These are phyloP conservation scores for Sebastes hopkinsi DNA, from an alignment of 2,797 vertebrate genomes.

Conservation along the genomic window DNA sequence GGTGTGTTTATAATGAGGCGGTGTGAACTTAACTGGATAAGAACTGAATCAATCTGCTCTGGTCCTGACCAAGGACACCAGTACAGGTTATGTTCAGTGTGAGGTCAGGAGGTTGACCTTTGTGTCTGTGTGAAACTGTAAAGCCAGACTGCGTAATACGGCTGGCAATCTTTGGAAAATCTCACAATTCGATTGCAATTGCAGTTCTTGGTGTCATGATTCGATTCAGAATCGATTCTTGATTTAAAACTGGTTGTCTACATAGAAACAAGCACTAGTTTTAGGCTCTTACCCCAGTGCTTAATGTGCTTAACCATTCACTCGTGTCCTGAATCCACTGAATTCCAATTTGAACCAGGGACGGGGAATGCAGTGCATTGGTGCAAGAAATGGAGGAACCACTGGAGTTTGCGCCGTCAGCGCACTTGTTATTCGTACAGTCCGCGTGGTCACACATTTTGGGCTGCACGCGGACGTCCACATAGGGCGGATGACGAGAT, in stretches of 20 bases:
- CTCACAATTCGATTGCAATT: not conserved
- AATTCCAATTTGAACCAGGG: not conserved
- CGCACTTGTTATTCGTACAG: too few relatives aligned
- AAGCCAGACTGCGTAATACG: not conserved
- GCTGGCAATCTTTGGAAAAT: not conserved
- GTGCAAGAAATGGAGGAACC: not conserved
- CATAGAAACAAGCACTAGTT: not conserved
- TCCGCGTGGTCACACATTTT: not conserved
- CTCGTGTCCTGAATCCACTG: not conserved
- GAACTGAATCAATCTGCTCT: not conserved
- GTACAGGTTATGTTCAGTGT: not conserved
- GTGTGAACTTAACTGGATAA: not conserved
- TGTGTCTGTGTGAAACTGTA: too few relatives aligned
- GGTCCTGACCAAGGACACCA: not conserved
- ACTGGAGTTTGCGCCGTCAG: not conserved
- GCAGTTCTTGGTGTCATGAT: not conserved
- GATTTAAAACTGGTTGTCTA: not conserved
- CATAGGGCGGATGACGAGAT: not conserved
- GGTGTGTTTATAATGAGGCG: not conserved
- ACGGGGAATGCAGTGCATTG: not conserved
- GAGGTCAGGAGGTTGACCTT: not conserved
- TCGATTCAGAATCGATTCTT: not conserved
- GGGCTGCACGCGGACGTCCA: too few relatives aligned
- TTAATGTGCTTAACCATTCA: too few relatives aligned
- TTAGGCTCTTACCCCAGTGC: too few relatives aligned